These are phyloP conservation scores for Lucifuga dentata DNA, from an alignment of 2,113 vertebrate genomes.

Conservation along the genomic window DNA sequence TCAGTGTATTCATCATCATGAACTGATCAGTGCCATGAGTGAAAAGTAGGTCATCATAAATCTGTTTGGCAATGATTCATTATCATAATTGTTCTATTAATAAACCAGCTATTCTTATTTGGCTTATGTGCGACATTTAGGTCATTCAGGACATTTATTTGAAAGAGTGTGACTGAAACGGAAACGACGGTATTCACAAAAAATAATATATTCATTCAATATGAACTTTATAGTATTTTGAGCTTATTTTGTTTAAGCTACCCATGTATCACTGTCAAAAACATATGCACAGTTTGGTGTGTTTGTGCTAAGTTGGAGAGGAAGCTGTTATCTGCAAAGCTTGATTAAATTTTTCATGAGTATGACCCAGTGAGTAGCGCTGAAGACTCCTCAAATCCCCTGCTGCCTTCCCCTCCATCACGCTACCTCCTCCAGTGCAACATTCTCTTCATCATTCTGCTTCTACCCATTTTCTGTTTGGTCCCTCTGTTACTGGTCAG, in stretches of 20 bases:
- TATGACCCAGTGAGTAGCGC: conserved; percentile 75
- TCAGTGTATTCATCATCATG: conserved; percentile 26
- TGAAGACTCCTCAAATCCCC: conserved; percentile 49
- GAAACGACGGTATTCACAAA: conserved; percentile 29
- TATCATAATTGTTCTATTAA: conserved; percentile 78
- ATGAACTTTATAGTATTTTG: not conserved
- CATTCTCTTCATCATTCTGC: conserved; percentile 8
- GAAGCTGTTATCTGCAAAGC: conserved; percentile 76
- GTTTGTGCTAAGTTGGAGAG: conserved; percentile 56
- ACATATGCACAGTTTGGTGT: conserved; percentile 11
- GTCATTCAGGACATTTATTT: conserved; percentile 68
- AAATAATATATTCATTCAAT: no score
- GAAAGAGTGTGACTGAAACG: conserved; percentile 40
- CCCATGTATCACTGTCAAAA: conserved; percentile 18
- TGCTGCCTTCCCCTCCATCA: conserved; percentile 11
- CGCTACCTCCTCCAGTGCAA: conserved; percentile 9
- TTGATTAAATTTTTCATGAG: conserved; percentile 82
- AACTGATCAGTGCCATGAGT: conserved; percentile 52
- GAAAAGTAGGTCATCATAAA: conserved; percentile 74
- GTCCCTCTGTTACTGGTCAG: conserved; percentile 1
- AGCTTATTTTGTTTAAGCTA: conserved; percentile 6
- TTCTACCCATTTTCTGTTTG: conserved; percentile 3
- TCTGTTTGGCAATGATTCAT: conserved; percentile 78
- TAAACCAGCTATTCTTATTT: conserved; percentile 70
- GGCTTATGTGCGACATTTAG: conserved; percentile 57